phyloP scores from a whole-genome alignment of 1,140 invertebrate species.

The Drosophila willistoni region DNA sequence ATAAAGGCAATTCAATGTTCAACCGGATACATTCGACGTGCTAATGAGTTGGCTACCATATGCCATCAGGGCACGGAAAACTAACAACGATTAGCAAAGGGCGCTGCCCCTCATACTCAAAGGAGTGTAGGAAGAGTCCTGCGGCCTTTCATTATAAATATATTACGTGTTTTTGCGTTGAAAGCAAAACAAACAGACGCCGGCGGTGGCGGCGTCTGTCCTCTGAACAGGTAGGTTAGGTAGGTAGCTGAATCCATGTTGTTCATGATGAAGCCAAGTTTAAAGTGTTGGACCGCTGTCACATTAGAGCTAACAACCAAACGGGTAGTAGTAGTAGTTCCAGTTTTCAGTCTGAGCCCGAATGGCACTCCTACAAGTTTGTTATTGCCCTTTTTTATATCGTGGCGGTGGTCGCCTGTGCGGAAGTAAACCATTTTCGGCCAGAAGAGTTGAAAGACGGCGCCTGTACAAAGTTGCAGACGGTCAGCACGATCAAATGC shows the following conservation, averaged over 20 bases:
- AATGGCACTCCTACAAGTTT: constrained; percentile 52
- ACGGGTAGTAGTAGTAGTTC: constrained; percentile 30
- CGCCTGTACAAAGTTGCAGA: constrained; percentile 72
- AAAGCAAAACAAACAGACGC: constrained; percentile 75
- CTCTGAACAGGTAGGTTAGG: constrained; percentile 49
- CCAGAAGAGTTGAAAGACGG: constrained; percentile 61
- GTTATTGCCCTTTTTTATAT: constrained; percentile 17
- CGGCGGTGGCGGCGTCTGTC: constrained; percentile 19
- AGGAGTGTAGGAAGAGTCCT: constrained; percentile 30
- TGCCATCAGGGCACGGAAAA: constrained; percentile 56
- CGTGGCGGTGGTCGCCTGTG: constrained; percentile 48
- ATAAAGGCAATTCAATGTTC: constrained; percentile 26
- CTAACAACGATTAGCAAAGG: constrained; percentile 66
- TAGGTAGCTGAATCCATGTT: constrained; percentile 7
- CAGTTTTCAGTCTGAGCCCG: constrained; percentile 16
- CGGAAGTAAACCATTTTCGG: constrained; percentile 77
- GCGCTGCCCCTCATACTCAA: not conserved
- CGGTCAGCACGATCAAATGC: constrained; percentile 54
- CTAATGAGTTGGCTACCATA: constrained; percentile 59
- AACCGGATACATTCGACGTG: constrained; percentile 58
- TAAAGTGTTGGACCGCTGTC: constrained; percentile 74
- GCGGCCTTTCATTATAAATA: constrained; percentile 72
- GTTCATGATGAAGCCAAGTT: constrained; percentile 32
- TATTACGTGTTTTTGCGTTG: constrained; percentile 72
- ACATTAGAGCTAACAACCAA: constrained; percentile 56